Conservation (phyloP, 2,888 invertebrate genomes). For the Trissolcus japonicus region DNA sequence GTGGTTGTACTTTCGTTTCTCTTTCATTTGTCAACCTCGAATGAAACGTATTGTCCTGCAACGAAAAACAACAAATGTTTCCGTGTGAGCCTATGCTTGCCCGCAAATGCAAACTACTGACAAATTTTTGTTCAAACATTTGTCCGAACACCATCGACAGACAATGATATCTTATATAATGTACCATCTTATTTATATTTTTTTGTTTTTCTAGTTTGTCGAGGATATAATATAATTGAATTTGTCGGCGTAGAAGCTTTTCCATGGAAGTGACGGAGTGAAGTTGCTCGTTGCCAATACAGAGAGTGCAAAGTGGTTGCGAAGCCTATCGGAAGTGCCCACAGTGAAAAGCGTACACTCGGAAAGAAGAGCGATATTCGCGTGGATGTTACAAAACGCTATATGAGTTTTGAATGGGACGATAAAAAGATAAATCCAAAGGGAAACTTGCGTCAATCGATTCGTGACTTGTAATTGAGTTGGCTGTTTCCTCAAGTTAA, state of each 20-base stretch:
- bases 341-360: conserved; percentile 39
- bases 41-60: too few relatives aligned
- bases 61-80: too few relatives aligned
- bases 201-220: conserved; percentile 44
- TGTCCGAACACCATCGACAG: conserved; percentile 17
- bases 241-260: conserved; percentile 49
- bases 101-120: too few relatives aligned
- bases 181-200: conserved; percentile 29
- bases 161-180: conserved; percentile 6
- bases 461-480: neutral
- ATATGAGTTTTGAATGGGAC: conserved; percentile 30
- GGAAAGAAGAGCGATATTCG: conserved; percentile 45
- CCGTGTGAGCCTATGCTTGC: too few relatives aligned
- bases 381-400: conserved; percentile 45
- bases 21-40: too few relatives aligned
- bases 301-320: conserved; percentile 40
- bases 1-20: neutral
- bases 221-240: conserved; percentile 49
- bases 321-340: conserved; percentile 44
- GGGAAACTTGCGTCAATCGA: conserved; percentile 8
- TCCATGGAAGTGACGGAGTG: conserved; percentile 38
- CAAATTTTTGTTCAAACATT: conserved; percentile 5
- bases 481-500: too few relatives aligned
- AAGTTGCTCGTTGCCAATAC: conserved; percentile 46
- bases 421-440: conserved; percentile 7